Evolutionary conservation across 2,797 vertebrate species (phyloP).

Genomic region (Okamejei kenojei): DNA sequence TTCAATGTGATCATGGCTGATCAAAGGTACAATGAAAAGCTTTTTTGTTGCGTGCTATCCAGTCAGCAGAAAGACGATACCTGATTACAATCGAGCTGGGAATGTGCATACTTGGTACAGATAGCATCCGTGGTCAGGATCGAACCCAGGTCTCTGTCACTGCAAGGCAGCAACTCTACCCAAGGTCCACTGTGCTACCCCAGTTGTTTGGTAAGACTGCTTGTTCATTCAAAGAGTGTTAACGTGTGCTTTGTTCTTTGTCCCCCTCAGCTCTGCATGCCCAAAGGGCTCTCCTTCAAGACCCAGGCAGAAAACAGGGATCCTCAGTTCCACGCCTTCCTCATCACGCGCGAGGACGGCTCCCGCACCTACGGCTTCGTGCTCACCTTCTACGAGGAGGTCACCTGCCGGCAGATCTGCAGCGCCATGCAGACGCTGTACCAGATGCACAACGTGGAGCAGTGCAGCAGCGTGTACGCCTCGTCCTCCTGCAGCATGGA

Average conservation of each 20-base stretch:
- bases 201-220: not conserved
- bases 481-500: conserved; percentile 91
- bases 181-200: no score
- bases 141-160: no score
- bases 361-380: conserved; percentile 88
- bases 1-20: no score
- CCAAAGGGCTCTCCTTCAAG: conserved; percentile 86
- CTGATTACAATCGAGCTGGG: no score
- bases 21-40: no score
- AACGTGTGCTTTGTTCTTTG: not conserved
- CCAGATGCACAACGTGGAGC: conserved; percentile 94
- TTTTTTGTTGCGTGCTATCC: no score
- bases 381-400: conserved; percentile 91
- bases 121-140: no score
- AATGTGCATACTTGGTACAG: no score
- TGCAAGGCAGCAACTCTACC: no score
- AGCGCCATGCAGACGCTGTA: conserved; percentile 91
- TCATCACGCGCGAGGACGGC: conserved; percentile 80
- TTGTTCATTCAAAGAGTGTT: not conserved
- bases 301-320: conserved; percentile 75
- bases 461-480: conserved; percentile 62
- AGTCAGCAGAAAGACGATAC: no score
- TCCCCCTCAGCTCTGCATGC: conserved; percentile 81
- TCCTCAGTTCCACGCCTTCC: conserved; percentile 85
- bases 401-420: conserved; percentile 82